phyloP scores from a whole-genome alignment of 1,140 invertebrate species.

The Ylistrum balloti region DNA sequence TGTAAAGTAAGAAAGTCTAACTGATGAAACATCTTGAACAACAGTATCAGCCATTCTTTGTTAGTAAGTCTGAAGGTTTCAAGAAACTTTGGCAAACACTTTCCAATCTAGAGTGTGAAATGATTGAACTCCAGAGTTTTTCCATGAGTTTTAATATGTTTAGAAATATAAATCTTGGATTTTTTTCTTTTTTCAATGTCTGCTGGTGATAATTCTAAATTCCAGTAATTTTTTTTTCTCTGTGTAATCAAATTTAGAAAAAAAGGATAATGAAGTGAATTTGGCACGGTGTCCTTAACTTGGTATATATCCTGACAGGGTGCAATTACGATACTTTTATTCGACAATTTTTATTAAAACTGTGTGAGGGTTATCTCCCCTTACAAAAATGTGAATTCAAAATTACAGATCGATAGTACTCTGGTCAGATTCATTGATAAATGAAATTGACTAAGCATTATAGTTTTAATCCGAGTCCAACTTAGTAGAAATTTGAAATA shows the following conservation, averaged over 20 bases:
- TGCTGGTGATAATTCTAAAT: neutral
- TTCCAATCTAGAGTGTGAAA: neutral
- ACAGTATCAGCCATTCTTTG: neutral
- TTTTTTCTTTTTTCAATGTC: neutral
- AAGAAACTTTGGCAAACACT: neutral
- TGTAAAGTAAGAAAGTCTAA: neutral
- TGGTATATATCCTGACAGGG: no score
- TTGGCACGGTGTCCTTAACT: no score
- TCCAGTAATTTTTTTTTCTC: no score
- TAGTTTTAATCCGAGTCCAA: no score
- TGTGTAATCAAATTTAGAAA: neutral
- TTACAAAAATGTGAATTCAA: no score
- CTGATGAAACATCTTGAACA: neutral
- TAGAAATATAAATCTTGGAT: neutral
- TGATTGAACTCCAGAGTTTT: neutral
- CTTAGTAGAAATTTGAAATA: no score
- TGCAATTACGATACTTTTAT: no score
- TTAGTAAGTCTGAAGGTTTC: neutral
- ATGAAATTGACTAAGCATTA: no score
- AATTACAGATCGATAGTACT: no score
- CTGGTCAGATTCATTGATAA: no score
- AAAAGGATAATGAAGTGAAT: neutral
- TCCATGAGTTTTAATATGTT: neutral
- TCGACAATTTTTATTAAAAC: no score
- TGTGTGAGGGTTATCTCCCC: no score